Evolutionary conservation across 2,113 vertebrate genomes (phyloP).

Genomic region (Chrysemys picta): DNA sequence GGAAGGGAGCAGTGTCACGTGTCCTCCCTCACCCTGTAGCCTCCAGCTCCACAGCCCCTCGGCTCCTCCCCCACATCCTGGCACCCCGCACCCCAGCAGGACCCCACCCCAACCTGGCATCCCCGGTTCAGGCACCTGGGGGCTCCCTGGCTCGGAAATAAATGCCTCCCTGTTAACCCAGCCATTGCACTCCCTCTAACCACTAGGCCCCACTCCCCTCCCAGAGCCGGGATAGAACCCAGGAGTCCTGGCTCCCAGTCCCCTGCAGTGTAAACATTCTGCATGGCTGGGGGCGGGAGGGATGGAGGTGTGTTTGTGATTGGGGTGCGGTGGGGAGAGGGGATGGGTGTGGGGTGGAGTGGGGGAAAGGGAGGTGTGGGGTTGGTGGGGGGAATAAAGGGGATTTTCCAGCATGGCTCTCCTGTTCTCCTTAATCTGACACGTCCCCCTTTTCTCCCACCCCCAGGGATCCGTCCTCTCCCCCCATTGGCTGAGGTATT

Average conservation of each 20-base stretch:
- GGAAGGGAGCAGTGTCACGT: not conserved
- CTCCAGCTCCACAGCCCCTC: not conserved
- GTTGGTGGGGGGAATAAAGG: too few relatives aligned
- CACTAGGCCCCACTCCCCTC: not conserved
- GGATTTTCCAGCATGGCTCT: not conserved
- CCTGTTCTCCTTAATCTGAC: not conserved
- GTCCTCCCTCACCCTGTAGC: not conserved
- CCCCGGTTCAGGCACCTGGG: not conserved
- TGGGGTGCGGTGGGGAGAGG: not conserved
- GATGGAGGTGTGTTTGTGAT: not conserved
- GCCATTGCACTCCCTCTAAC: not conserved
- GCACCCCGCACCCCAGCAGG: not conserved
- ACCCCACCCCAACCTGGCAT: not conserved
- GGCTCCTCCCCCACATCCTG: not conserved
- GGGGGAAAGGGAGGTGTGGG: not conserved
- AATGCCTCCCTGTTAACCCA: not conserved
- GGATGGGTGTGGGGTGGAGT: too few relatives aligned
- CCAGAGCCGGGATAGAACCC: not conserved
- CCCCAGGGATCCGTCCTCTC: not conserved
- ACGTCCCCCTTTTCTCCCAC: too few relatives aligned
- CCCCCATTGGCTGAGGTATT: not conserved
- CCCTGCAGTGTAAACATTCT: not conserved
- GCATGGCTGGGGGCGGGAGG: not conserved
- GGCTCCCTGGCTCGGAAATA: not conserved
- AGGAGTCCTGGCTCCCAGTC: not conserved